These are phyloP conservation scores for Thermophis baileyi DNA, from an alignment of 2,113 vertebrate species.

Conservation along the genomic window DNA sequence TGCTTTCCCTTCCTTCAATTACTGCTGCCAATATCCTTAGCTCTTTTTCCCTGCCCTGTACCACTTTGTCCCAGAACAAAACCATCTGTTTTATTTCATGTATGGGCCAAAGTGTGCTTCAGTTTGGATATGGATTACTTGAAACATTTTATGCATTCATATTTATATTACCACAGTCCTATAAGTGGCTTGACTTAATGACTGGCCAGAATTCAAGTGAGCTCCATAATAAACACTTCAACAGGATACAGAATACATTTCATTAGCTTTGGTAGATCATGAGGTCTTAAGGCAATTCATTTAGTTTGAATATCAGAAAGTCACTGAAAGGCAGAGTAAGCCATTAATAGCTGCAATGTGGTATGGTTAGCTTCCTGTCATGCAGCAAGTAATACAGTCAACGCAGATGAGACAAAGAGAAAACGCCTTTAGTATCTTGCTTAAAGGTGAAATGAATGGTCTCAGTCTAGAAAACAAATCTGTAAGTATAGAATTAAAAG, in stretches of 20 bases:
- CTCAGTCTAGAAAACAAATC: background rate
- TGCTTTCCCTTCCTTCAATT: background rate
- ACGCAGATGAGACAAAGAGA: background rate
- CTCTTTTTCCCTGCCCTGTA: background rate
- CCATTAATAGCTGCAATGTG: background rate
- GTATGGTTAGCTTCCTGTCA: background rate
- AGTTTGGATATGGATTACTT: background rate
- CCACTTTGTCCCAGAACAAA: background rate
- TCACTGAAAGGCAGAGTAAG: background rate
- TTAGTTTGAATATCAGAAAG: background rate
- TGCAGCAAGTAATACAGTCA: background rate
- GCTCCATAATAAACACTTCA: background rate
- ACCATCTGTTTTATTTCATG: background rate
- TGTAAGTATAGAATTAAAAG: background rate
- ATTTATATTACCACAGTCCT: background rate
- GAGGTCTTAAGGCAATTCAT: background rate
- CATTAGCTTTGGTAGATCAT: background rate
- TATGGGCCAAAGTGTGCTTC: background rate
- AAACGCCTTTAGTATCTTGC: background rate
- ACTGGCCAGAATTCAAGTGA: background rate
- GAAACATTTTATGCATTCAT: background rate
- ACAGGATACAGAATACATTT: background rate
- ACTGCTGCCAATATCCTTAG: background rate
- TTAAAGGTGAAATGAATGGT: background rate
- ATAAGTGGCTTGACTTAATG: background rate